Evolutionary conservation across 2,888 invertebrate species (phyloP), one percentile per base, ranked within the genome.

Genomic region (Chloroclystis v-ata): DNA sequence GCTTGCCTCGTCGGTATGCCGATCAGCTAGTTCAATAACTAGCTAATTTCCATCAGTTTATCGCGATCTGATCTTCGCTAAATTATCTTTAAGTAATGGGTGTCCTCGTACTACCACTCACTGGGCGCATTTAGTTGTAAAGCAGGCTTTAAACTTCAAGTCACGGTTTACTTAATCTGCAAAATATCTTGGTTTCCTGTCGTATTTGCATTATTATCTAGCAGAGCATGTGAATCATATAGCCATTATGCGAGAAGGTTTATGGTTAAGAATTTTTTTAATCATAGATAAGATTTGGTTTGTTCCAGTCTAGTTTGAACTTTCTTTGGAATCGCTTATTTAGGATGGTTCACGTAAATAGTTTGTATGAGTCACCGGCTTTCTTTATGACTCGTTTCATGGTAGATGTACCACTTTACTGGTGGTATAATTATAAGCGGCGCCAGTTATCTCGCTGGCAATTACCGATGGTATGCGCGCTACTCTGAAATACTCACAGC

Each of bases 1-100:
- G 10, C 16, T 13, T 26, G 35, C 40, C 44, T 30, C 38, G 37
- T 54, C 43, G 10, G 39, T 37, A 53, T 56, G 52, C 50, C 49
- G 54, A 38, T 47, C 50, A 45, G 45, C 43, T 37, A 28, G 43
- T 51, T 47, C 49, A 49, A 64, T 59, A 58, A 54, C 60, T 67
- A 68, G 67, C 64, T 72, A 73, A 74, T 75, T 75, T 73, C 69
- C 69, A 72, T 69, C 63, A 65, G 65, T 70, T 71, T 72, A 72
- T 72, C 72, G 64, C 59, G 67, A 72, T 75, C 66, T 65, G 72
- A 76, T 75, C 77, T 63, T 66, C 59, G 71, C 74, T 74, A 75
- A 80, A 78, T 79, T 81, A 83, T 82, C 76, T 78, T 73, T 75
- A 5, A 60, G 77, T 82, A 82, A 83, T 83, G 75, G 73, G 76